Evolutionary conservation across 2,113 vertebrate genomes (phyloP), one percentile per base, ranked within the genome.

Genomic region (Pygoscelis adeliae): DNA sequence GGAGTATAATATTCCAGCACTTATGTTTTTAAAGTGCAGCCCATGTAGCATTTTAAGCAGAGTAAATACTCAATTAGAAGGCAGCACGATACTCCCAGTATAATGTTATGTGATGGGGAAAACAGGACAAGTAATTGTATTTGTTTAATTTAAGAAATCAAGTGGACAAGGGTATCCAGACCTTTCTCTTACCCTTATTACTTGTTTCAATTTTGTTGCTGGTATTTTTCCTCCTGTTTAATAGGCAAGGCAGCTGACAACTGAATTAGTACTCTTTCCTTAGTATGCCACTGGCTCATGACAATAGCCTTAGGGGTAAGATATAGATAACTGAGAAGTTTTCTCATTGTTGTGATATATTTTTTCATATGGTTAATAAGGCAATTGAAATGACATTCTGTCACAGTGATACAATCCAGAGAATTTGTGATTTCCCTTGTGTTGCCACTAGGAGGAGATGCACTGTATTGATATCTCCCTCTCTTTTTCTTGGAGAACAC

Each of bases 251-350:
- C 98, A 99, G 98, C 98, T 99, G 99, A 99, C 99, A 99, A 99
- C 98, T 99, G 99, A 99, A 99, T 99, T 99, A 99, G 98, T 98
- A 98, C 98, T 98, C 96, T 98, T 98, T 98, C 97, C 99, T 99
- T 99, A 98, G 98, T 96, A 97, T 98, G 98, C 99, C 99, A 99
- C 98, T 98, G 99, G 98, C 98, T 99, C 98, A 98, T 99, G 99
- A 99, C 99, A 99, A 99, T 99, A 99, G 99, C 99, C 99, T 99
- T 98, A 99, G 99, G 99, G 98, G 98, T 98, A 98, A 99, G 99
- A 99, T 99, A 99, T 99, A 99, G 99, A 99, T 99, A 99, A 99
- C 98, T 98, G 98, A 97, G 98, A 98, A 98, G 97, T 98, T 98
- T 98, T 98, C 98, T 98, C 96, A 94, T 96, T 98, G 98, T 99